Conservation (phyloP, 2,888 invertebrate genomes). For the Lasioglossum morio region DNA sequence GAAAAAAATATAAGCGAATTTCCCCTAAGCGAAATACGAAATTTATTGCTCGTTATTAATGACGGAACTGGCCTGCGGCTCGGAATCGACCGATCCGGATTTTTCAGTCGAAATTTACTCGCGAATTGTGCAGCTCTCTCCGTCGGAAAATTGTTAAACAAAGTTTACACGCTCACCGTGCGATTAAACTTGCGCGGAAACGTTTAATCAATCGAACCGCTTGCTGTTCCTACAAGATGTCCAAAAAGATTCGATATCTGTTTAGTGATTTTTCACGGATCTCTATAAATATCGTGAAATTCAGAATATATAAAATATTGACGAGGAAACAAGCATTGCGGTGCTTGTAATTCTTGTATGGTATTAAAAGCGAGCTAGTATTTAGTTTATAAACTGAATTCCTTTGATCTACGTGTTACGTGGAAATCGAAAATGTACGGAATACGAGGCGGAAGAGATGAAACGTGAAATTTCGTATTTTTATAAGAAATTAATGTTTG, state of each 20-base stretch:
- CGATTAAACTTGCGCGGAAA: background rate
- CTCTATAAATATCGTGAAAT: background rate
- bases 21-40: conserved; percentile 28
- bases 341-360: background rate
- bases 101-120: background rate
- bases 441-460: background rate
- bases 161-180: background rate
- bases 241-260: background rate
- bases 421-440: background rate
- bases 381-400: background rate
- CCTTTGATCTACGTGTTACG: background rate
- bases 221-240: background rate
- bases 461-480: background rate
- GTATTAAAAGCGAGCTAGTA: background rate
- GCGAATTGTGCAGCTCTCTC: background rate
- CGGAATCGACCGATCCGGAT: conserved; percentile 6
- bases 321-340: background rate
- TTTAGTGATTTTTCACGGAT: background rate
- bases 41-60: conserved; percentile 25
- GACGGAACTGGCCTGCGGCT: conserved; percentile 3
- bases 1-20: conserved; percentile 11
- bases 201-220: background rate
- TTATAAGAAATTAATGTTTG: background rate
- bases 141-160: conserved; percentile 1
- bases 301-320: background rate